Conservation (phyloP, 2,888 invertebrate species). For the Baronia brevicornis region DNA sequence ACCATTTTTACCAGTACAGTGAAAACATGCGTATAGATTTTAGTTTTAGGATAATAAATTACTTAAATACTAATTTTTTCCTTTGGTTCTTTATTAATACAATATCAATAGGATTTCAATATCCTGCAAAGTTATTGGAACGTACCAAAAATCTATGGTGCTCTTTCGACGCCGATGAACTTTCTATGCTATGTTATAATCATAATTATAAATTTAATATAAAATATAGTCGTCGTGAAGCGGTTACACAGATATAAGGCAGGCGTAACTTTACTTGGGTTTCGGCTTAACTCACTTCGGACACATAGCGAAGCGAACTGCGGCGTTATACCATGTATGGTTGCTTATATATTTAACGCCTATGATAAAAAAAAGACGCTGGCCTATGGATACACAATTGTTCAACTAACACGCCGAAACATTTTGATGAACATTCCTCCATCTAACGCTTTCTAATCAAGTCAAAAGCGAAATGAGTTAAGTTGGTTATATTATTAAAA, state of each 20-base stretch:
- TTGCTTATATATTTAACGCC: no score
- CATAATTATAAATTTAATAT: constrained; percentile 49
- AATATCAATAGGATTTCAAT: constrained; percentile 75
- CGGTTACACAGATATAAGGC: constrained; percentile 65
- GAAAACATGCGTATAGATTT: constrained; percentile 77
- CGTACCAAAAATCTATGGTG: constrained; percentile 68
- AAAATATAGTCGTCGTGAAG: constrained; percentile 59
- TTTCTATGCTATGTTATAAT: constrained; percentile 67
- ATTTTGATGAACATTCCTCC: no score
- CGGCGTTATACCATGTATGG: no score
- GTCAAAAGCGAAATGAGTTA: constrained; percentile 23
- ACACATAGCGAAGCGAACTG: constrained; percentile 10
- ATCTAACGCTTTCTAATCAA: constrained; percentile 20
- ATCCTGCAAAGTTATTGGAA: constrained; percentile 69
- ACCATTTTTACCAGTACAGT: constrained; percentile 76
- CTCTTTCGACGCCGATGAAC: constrained; percentile 70
- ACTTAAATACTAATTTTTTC: constrained; percentile 74
- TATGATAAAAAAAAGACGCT: no score
- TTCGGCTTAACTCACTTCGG: constrained; percentile 26
- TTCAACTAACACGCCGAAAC: no score
- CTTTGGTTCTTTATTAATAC: constrained; percentile 77
- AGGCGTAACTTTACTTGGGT: constrained; percentile 50
- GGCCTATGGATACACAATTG: no score
- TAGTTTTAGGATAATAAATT: constrained; percentile 76
- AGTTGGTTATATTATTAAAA: constrained; percentile 16